Evolutionary conservation across 2,113 vertebrate species (phyloP).

Genomic region (Lophura nycthemera): DNA sequence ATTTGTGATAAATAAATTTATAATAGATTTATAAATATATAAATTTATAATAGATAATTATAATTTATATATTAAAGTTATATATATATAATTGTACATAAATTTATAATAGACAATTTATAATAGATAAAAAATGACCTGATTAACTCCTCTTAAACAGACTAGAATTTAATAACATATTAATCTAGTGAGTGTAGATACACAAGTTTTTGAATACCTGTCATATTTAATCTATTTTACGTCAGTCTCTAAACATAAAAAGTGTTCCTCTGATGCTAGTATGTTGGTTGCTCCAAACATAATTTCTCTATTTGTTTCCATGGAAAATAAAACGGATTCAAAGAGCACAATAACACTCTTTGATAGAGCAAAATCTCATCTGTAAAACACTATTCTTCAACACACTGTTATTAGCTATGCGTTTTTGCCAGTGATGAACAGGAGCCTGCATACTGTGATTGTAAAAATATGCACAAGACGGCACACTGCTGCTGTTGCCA

Average conservation of each 20-base stretch:
- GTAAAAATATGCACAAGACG: background rate
- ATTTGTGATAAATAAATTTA: background rate
- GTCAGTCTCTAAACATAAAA: constrained; percentile 17
- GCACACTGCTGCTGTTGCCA: background rate
- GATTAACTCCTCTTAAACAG: background rate
- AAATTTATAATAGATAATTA: too few species aligned
- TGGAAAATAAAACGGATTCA: too few species aligned
- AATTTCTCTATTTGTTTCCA: too few species aligned
- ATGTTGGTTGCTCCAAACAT: background rate
- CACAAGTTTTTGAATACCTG: background rate
- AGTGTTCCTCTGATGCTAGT: constrained; percentile 25
- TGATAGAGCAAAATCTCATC: too few species aligned
- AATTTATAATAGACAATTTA: background rate
- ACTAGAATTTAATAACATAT: background rate
- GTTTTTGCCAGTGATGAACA: too few species aligned
- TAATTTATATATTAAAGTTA: too few species aligned
- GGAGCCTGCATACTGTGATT: too few species aligned
- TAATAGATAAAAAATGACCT: background rate
- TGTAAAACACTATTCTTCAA: too few species aligned
- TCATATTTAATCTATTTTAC: constrained; percentile 7
- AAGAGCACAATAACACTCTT: too few species aligned
- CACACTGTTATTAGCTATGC: too few species aligned
- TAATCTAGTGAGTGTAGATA: background rate
- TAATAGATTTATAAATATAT: background rate
- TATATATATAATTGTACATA: too few species aligned